Conservation (phyloP, 1,140 invertebrate species). For the Cecropterus lyciades region DNA sequence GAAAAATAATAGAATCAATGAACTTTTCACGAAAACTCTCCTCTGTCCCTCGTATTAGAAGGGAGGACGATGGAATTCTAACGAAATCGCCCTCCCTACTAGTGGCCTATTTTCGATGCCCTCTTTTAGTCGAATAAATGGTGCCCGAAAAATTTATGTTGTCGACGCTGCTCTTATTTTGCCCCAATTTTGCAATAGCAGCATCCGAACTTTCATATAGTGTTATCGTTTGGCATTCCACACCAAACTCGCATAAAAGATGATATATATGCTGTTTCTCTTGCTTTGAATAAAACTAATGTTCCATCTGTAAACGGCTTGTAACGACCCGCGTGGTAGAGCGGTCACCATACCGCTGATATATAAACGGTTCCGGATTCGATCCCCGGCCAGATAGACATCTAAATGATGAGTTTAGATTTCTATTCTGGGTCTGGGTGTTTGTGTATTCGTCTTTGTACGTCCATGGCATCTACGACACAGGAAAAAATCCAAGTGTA, state of each 20-base stretch:
- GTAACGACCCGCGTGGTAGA: too few species aligned
- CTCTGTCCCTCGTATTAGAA: conserved; percentile 21
- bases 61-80: conserved; percentile 41
- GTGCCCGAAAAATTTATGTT: conserved; percentile 72
- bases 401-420: too few species aligned
- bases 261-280: too few species aligned
- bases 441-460: too few species aligned
- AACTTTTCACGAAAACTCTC: conserved; percentile 39
- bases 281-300: too few species aligned
- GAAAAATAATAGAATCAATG: conserved; percentile 39
- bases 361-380: too few species aligned
- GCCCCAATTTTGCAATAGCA: conserved; percentile 44
- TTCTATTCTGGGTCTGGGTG: too few species aligned
- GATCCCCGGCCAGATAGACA: too few species aligned
- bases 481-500: too few species aligned
- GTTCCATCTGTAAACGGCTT: too few species aligned
- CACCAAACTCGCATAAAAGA: not conserved
- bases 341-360: too few species aligned
- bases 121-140: conserved; percentile 74
- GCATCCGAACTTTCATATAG: not conserved
- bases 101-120: conserved; percentile 60
- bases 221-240: not conserved
- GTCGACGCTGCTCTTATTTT: conserved; percentile 47
- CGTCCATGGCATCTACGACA: too few species aligned
- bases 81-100: conserved; percentile 46